Base-by-base conservation (phyloP, 2,113 vertebrate species). In the Marcusenius ussheri region DNA sequence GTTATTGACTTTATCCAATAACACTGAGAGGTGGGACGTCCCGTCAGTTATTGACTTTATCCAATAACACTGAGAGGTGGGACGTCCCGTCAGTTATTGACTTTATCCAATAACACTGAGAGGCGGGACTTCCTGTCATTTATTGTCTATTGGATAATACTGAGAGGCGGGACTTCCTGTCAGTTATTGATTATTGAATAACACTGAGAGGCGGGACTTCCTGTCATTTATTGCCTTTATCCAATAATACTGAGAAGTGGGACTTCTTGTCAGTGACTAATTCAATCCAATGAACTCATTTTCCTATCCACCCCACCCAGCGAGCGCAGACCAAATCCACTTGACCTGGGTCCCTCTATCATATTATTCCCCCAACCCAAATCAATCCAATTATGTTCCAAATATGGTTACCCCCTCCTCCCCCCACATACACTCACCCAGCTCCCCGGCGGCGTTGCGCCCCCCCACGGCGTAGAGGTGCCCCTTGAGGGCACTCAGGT, bases 401-500 rank as follows among this genome's bases (percentile, higher is more conserved):
- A 24, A 58, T 53, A 19, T 19, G 51, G 51, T 53, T 1, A 53
- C 21, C 21, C 62, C n/a, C n/a, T 9, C 15, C n/a, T 24, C 27
- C 46, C 70, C 66, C n/a, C n/a, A 7, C 13, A 35, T 5, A 45
- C 17, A 85, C 89, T 90, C 89, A 97, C 96, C 96, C 24, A 97
- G 93, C 92, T 97, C 96, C 1, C 97, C 97, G 39, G 97, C 96
- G 10, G 97, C 96, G 0, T 97, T 97, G 15, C 96, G 95, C 3
- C 97, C 97, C 50, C 97, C 97, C 0, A 97, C 96, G 3, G 97
- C 96, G 11, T 97, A 97, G 89, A 97, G 93, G 93, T 96, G 96
- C 93, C 97, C 97, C 95, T 97, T 97, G 92, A 97, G 96, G 93
- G 97, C 97, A 95, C 97, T 97, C 95, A 97, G 95, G 95, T 97